Conservation (phyloP, 2,888 invertebrate genomes). For the Cacoxenus indagator region DNA sequence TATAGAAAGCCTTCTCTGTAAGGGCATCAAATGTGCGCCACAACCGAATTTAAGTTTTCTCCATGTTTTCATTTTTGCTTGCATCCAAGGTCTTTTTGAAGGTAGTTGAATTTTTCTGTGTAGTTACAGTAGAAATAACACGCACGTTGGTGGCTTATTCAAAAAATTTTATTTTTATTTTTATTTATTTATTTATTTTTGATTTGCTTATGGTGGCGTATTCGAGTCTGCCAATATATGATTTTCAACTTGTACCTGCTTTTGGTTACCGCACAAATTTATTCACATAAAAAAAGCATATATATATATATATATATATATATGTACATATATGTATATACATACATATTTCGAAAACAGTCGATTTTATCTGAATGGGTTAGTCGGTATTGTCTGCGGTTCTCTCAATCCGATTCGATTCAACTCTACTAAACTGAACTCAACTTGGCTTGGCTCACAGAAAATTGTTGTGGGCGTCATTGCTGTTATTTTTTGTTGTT, state of each 20-base stretch:
- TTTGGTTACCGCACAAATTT: not conserved
- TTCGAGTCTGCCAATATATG: slow-evolving; percentile 1
- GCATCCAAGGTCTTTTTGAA: not conserved
- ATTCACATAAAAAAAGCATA: too few species aligned
- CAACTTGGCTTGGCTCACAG: not conserved
- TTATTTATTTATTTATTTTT: not conserved
- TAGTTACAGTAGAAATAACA: not conserved
- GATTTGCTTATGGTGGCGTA: not conserved
- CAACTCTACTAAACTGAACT: not conserved
- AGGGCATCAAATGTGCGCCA: too few species aligned
- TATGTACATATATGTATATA: too few species aligned
- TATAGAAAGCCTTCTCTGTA: too few species aligned
- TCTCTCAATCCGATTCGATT: not conserved
- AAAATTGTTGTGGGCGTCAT: slow-evolving; percentile 2
- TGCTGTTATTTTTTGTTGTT: slow-evolving; percentile 5
- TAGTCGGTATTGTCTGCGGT: not conserved
- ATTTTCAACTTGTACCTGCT: slow-evolving; percentile 15
- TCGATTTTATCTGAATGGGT: not conserved
- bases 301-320: too few species aligned
- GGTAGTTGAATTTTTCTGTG: not conserved
- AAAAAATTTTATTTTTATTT: not conserved
- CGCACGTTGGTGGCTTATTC: slow-evolving; percentile 10
- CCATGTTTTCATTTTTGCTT: not conserved
- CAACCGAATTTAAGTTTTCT: too few species aligned
- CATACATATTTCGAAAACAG: too few species aligned